Conservation (phyloP, 1,140 invertebrate genomes). For the Bombus difficillimus region DNA sequence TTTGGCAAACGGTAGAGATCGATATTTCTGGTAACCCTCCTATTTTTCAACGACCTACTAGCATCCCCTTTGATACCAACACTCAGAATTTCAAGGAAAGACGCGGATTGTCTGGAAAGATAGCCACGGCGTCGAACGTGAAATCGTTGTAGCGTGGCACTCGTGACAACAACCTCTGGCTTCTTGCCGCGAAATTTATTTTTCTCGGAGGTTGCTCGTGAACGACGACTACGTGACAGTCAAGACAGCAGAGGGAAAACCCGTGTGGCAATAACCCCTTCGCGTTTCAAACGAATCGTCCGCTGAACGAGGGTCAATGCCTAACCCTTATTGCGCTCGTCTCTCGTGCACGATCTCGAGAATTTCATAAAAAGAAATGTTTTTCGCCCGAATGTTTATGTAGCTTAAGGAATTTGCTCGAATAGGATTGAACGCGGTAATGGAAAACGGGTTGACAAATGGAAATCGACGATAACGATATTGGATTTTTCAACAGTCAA, state of each 20-base stretch:
- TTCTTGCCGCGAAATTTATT: slow-evolving; percentile 53
- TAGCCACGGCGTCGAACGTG: slow-evolving; percentile 20
- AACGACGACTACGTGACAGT: slow-evolving; percentile 50
- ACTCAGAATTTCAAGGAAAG: slow-evolving; percentile 39
- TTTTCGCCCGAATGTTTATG: not conserved
- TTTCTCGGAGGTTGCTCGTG: slow-evolving; percentile 50
- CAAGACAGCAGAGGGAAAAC: no score
- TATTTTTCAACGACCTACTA: slow-evolving; percentile 42
- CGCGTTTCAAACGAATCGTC: not conserved
- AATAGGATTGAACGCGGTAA: not conserved
- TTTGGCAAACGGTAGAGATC: slow-evolving; percentile 26
- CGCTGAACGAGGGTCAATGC: not conserved
- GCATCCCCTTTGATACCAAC: slow-evolving; percentile 14
- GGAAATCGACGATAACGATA: not conserved
- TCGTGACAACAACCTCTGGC: slow-evolving; percentile 39
- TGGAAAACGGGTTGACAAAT: not conserved
- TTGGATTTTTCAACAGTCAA: not conserved
- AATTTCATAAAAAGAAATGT: not conserved
- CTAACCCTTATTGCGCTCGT: not conserved
- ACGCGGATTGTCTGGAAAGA: slow-evolving; percentile 22
- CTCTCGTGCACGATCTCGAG: not conserved
- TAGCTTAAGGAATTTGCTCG: not conserved
- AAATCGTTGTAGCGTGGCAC: slow-evolving; percentile 22
- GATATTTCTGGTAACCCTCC: slow-evolving; percentile 11
- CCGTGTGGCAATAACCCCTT: not conserved